These are phyloP conservation scores for Amblyornis subalaris DNA, from an alignment of 2,113 vertebrate genomes.

Conservation along the genomic window DNA sequence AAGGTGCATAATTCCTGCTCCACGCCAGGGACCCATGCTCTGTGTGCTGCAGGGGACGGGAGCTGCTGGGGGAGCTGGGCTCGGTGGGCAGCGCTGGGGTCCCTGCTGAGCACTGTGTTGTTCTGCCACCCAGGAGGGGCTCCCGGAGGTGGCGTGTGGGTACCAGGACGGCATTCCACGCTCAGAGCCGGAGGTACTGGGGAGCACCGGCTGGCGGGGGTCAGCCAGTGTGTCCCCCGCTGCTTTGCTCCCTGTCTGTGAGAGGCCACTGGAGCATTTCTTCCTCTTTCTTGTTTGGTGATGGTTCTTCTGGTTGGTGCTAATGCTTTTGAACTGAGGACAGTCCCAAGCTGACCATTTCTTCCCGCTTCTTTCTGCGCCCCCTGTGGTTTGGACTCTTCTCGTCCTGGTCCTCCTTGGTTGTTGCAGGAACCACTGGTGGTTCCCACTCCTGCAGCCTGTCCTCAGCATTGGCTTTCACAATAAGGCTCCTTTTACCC, in stretches of 20 bases:
- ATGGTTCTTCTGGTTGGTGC: neutral
- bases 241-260: neutral
- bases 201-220: neutral
- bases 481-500: neutral
- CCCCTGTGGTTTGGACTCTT: neutral
- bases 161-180: neutral
- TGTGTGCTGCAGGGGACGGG: accelerated
- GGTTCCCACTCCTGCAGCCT: neutral
- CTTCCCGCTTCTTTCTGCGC: neutral
- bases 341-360: neutral
- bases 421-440: neutral
- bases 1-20: neutral
- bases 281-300: neutral
- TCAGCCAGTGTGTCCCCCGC: neutral
- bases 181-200: conserved; percentile 23
- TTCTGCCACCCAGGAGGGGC: conserved; percentile 24
- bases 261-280: neutral
- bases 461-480: neutral
- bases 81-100: accelerated
- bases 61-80: neutral
- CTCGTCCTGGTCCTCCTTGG: neutral
- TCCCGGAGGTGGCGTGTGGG: neutral
- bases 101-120: neutral
- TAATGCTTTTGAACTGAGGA: neutral
- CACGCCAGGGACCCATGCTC: accelerated